Conservation (phyloP, 2,113 vertebrate genomes). For the Chionomys nivalis region DNA sequence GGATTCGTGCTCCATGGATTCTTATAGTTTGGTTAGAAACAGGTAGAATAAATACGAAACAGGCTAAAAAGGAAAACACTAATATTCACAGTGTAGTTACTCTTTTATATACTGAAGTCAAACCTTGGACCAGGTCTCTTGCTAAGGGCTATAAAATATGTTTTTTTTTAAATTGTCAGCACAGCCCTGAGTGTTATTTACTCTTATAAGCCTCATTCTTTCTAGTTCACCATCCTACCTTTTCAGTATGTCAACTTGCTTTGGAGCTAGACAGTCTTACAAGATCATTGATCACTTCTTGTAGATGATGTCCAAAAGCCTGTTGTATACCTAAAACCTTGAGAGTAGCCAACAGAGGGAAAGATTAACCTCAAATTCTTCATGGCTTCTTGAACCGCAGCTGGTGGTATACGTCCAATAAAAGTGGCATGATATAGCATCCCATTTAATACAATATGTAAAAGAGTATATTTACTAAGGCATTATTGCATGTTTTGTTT, state of each 20-base stretch:
- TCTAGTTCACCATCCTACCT: background rate
- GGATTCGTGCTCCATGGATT: background rate
- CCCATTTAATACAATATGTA: background rate
- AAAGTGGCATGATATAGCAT: background rate
- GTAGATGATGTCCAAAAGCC: background rate
- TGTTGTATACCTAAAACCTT: background rate
- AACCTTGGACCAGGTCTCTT: background rate
- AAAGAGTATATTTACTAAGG: background rate
- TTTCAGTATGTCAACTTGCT: background rate
- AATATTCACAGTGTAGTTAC: background rate
- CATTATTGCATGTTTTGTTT: background rate
- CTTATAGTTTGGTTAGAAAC: background rate
- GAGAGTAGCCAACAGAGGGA: background rate
- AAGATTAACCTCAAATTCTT: background rate
- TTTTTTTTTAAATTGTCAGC: background rate
- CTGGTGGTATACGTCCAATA: background rate
- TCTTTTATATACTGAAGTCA: background rate
- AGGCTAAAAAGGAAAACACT: background rate
- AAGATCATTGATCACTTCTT: background rate
- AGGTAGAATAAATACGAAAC: background rate
- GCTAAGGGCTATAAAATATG: background rate
- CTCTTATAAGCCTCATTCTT: background rate
- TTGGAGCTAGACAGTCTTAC: background rate
- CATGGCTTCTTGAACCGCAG: background rate
- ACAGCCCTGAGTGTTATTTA: background rate